A percentile compares a stretch with the other conserved stretches of the same genome.
phyloP scores from a whole-genome alignment of 2,797 vertebrate genomes.

The Gastrophryne carolinensis region DNA sequence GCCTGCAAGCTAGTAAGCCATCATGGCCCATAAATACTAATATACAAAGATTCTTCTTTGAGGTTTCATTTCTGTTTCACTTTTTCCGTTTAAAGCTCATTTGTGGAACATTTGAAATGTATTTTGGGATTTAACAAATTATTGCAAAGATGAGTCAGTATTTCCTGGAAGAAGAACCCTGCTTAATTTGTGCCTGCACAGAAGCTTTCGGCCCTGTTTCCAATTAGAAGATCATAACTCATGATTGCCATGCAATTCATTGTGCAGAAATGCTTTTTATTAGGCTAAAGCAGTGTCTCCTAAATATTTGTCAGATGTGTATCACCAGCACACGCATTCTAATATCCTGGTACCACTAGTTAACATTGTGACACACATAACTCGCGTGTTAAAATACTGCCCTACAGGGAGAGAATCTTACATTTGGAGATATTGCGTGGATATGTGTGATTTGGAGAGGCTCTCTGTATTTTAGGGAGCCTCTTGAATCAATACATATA shows the following conservation, averaged over 20 bases:
- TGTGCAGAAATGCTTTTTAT: slow-evolving; percentile 8
- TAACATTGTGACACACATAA: too few relatives aligned
- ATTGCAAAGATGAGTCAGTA: slow-evolving; percentile 41
- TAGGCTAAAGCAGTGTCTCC: background rate
- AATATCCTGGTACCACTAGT: too few relatives aligned
- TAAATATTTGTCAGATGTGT: background rate
- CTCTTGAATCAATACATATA: too few relatives aligned
- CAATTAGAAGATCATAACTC: slow-evolving; percentile 20
- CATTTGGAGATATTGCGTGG: too few relatives aligned
- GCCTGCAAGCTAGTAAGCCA: slow-evolving; percentile 20
- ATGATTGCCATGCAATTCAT: background rate
- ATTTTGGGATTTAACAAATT: slow-evolving; percentile 41
- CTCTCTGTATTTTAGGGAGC: too few relatives aligned
- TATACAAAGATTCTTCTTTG: background rate
- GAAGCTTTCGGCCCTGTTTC: slow-evolving; percentile 27
- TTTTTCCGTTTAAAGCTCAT: slow-evolving; percentile 36
- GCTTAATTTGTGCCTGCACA: slow-evolving; percentile 20
- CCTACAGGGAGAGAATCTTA: too few relatives aligned
- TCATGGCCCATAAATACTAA: slow-evolving; percentile 6
- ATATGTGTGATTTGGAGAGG: too few relatives aligned
- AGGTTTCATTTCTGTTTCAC: slow-evolving; percentile 15
- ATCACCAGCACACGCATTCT: too few relatives aligned
- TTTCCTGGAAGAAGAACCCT: slow-evolving; percentile 33
- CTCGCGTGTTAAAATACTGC: too few relatives aligned
- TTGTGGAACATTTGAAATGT: slow-evolving; percentile 45